phyloP scores from a whole-genome alignment of 92 coral and sea anemone species.

The Phenganax stokvisi region DNA sequence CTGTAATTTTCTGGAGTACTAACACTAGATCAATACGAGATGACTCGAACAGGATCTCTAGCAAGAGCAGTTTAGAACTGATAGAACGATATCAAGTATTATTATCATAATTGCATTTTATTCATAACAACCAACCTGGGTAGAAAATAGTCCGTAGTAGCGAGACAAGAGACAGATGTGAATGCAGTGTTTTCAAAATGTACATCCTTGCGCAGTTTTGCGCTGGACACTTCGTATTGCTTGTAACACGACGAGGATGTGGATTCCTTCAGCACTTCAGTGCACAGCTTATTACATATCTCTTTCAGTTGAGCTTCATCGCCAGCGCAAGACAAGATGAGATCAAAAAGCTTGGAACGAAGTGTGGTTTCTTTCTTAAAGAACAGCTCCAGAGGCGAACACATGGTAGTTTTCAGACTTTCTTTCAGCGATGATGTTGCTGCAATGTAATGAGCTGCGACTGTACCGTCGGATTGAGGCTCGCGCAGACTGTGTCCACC shows the following conservation, averaged over 20 bases:
- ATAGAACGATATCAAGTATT: not conserved
- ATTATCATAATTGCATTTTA: not conserved
- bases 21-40: not conserved
- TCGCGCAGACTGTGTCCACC: constrained; percentile 55
- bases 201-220: constrained; percentile 59
- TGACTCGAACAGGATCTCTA: not conserved
- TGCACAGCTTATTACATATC: constrained; percentile 51
- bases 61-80: not conserved
- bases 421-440: constrained; percentile 63
- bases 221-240: constrained; percentile 56
- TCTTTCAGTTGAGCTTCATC: constrained; percentile 54
- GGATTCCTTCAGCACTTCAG: constrained; percentile 50
- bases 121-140: constrained; percentile 53
- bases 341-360: constrained; percentile 45
- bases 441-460: constrained; percentile 21
- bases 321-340: constrained; percentile 40
- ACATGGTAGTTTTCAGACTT: constrained; percentile 57
- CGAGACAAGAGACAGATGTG: constrained; percentile 71
- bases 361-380: constrained; percentile 52
- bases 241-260: constrained; percentile 31
- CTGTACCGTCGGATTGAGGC: constrained; percentile 66
- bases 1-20: not conserved
- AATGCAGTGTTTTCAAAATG: constrained; percentile 62
- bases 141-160: constrained; percentile 54
- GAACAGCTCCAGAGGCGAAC: constrained; percentile 70